Evolutionary conservation across 2,113 vertebrate species (phyloP).

Genomic region (Choloepus hoffmanni): DNA sequence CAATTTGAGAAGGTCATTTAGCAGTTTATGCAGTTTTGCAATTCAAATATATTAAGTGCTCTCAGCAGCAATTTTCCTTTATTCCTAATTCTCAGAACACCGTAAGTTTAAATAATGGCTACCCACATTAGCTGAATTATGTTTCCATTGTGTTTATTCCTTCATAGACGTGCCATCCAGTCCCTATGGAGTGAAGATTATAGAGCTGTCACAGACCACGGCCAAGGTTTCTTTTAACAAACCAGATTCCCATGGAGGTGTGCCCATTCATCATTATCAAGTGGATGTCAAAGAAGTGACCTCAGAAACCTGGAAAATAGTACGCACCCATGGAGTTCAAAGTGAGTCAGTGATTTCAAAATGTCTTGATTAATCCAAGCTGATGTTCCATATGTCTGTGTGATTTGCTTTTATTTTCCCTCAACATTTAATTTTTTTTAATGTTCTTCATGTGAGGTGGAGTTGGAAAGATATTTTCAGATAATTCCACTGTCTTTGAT

Average conservation of each 20-base stretch:
- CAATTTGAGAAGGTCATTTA: not conserved
- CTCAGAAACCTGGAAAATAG: constrained; percentile 95
- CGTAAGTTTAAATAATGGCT: not conserved
- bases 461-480: not conserved
- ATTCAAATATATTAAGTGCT: not conserved
- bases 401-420: not conserved
- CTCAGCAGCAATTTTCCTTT: not conserved
- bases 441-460: not conserved
- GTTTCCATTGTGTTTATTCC: not conserved
- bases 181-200: constrained; percentile 93
- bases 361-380: not conserved
- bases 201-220: constrained; percentile 94
- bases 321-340: constrained; percentile 96
- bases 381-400: not conserved
- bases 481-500: not conserved
- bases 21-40: not conserved
- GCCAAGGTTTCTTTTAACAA: constrained; percentile 96
- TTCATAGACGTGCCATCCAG: constrained; percentile 95
- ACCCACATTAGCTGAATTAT: not conserved
- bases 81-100: not conserved
- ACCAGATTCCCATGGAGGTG: constrained; percentile 97
- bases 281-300: constrained; percentile 95
- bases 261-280: constrained; percentile 97
- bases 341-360: constrained; percentile 89
- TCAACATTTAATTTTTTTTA: not conserved